These are phyloP conservation scores for Dendrolimus houi DNA, from an alignment of 2,888 invertebrate species.

Conservation along the genomic window DNA sequence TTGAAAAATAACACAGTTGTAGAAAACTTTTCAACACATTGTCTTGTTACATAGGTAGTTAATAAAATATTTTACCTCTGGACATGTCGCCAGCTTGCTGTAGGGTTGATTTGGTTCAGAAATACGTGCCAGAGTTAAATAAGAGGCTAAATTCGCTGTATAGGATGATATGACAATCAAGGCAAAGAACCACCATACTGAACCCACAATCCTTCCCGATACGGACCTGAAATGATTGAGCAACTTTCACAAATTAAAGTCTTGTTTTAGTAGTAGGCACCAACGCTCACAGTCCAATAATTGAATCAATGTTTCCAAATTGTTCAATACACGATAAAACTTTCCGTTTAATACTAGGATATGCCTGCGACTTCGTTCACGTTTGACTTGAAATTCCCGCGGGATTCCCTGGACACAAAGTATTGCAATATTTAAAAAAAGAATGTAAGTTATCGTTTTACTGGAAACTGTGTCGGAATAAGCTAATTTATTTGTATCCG, in stretches of 20 bases:
- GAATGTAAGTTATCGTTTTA: too few species aligned
- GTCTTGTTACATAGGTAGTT: background rate
- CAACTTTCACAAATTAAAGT: background rate
- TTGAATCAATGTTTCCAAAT: background rate
- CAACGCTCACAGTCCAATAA: background rate
- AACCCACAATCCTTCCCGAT: slow-evolving; percentile 94
- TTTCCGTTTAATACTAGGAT: background rate
- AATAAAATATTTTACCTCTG: slow-evolving; percentile 32
- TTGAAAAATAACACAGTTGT: background rate
- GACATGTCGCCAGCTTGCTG: slow-evolving; percentile 46
- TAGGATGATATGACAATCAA: slow-evolving; percentile 97
- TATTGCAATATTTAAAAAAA: too few species aligned
- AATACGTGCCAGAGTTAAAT: slow-evolving; percentile 95
- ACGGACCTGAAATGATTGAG: slow-evolving; percentile 75
- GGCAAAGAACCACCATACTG: slow-evolving; percentile 99
- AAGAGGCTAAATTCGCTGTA: slow-evolving; percentile 97
- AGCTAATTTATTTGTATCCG: too few species aligned
- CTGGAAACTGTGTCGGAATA: too few species aligned
- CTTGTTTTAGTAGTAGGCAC: background rate
- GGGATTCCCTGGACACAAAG: too few species aligned
- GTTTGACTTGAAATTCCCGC: too few species aligned
- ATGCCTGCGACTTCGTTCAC: too few species aligned
- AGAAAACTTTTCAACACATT: background rate
- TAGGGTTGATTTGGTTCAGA: slow-evolving; percentile 87
- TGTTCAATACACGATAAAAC: background rate